phyloP scores from a whole-genome alignment of 2,888 invertebrate species.

The Sipha maydis region DNA sequence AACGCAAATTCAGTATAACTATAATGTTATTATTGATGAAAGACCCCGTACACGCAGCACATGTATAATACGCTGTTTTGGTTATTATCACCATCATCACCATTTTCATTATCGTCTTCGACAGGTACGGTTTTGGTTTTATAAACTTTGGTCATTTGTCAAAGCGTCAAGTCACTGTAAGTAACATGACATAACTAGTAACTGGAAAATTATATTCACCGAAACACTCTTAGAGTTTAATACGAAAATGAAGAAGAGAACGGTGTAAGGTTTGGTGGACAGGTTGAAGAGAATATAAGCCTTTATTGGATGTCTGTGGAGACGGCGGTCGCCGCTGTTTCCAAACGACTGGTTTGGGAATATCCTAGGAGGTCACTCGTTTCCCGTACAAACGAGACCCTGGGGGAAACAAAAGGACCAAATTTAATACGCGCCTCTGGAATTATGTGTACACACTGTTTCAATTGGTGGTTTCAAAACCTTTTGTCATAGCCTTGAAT shows the following conservation, averaged over 20 bases:
- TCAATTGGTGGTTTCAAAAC: conserved; percentile 53
- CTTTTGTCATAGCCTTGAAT: conserved; percentile 36
- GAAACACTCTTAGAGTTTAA: conserved; percentile 2
- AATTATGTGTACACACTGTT: conserved; percentile 53
- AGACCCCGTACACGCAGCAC: too few relatives aligned
- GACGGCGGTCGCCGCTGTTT: conserved; percentile 41
- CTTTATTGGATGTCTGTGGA: conserved; percentile 48
- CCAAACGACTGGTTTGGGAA: conserved; percentile 61
- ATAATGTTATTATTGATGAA: too few relatives aligned
- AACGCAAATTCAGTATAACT: too few relatives aligned
- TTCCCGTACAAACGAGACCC: conserved; percentile 51
- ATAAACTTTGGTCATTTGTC: background rate
- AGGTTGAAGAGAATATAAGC: background rate
- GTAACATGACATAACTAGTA: background rate
- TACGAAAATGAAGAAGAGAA: background rate
- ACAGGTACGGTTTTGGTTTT: background rate
- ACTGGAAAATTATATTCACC: background rate
- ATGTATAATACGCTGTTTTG: background rate
- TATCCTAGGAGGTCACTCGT: conserved; percentile 48
- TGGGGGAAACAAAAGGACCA: conserved; percentile 39
- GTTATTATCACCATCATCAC: background rate
- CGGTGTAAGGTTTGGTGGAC: background rate
- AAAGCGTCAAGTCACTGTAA: background rate
- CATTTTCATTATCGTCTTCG: background rate
- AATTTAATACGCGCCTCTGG: conserved; percentile 53